These are phyloP conservation scores for Brachirus orientalis DNA, from an alignment of 2,113 vertebrate species.

Conservation along the genomic window DNA sequence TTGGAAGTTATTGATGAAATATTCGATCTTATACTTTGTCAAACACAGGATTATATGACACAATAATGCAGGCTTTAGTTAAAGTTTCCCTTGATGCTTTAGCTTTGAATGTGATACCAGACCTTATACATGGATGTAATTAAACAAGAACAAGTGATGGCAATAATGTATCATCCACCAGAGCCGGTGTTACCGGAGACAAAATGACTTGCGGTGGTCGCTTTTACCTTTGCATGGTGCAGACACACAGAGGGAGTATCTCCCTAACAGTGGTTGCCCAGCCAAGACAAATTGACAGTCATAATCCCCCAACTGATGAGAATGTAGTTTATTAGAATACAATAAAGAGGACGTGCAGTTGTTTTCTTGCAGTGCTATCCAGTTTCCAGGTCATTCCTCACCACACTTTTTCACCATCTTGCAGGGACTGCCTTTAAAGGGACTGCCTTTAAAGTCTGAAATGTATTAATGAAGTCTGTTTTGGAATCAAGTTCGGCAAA, in stretches of 20 bases:
- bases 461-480: slow-evolving; percentile 13
- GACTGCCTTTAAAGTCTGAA: slow-evolving; percentile 26
- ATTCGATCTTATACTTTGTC: slow-evolving; percentile 52
- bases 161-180: slow-evolving; percentile 64
- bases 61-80: slow-evolving; percentile 55
- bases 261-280: slow-evolving; percentile 62
- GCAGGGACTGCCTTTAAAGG: slow-evolving; percentile 48
- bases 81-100: slow-evolving; percentile 65
- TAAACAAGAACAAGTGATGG: slow-evolving; percentile 73
- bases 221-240: slow-evolving; percentile 64
- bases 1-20: slow-evolving; percentile 67
- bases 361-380: slow-evolving; percentile 51
- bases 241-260: slow-evolving; percentile 45
- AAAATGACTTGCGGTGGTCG: slow-evolving; percentile 69
- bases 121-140: slow-evolving; percentile 72
- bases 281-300: slow-evolving; percentile 76
- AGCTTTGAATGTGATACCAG: slow-evolving; percentile 57
- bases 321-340: slow-evolving; percentile 68
- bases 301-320: slow-evolving; percentile 63
- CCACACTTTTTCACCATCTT: slow-evolving; percentile 48
- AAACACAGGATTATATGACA: slow-evolving; percentile 72
- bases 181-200: slow-evolving; percentile 65
- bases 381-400: slow-evolving; percentile 52
- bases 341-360: slow-evolving; percentile 60
- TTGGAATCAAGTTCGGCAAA: slow-evolving; percentile 53